Evolutionary conservation across 1,140 invertebrate species (phyloP), one percentile per base, ranked within the genome.

Genomic region (Zaprionus africanus): DNA sequence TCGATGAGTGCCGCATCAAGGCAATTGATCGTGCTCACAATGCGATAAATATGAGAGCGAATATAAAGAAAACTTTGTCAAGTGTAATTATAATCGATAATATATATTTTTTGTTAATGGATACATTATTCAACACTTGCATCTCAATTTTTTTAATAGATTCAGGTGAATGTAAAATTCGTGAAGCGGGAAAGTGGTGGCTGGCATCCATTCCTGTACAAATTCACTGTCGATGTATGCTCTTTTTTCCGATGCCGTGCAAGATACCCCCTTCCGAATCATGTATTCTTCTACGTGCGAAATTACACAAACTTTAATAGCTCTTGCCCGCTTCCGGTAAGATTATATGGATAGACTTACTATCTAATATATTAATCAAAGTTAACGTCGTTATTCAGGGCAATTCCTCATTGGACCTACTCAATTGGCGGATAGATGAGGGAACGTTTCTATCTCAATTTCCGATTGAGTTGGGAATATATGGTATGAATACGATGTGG

Each of bases 121-220:
- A 6, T 28, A 28, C 6, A 28, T 28, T 28, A 7, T 28, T 28
- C 26, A 28, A 28, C 26, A 1, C 26, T 6, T 28, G 26, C 5
- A 28, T 6, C 5, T 28, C 5, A 28, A 28, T 6, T 28, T 28
- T 26, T 31, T 31, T 7, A 31, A 1, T 26, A 74, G 63, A 1
- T 58, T n/a, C 34, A 60, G 0, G 17, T 65, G 0, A 46, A 60
- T 12, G 73, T 69, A 0, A 49, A 17, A 15, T 22, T 77, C 1
- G 9, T 61, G 9, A 61, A 19, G 12, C n/a, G 41, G 1, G 41
- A 61, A 49, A 26, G 41, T 0, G 41, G 59, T 1, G 79, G 79
- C 3, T 82, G 79, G 75, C 79, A 82, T 59, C 79, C 79, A 0
- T 82, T 82, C 51, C 28, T 82, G 1, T 82, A 82, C 17, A 22